These are phyloP conservation scores for Heteronetta atricapilla DNA, from an alignment of 2,113 vertebrate genomes.

Conservation along the genomic window DNA sequence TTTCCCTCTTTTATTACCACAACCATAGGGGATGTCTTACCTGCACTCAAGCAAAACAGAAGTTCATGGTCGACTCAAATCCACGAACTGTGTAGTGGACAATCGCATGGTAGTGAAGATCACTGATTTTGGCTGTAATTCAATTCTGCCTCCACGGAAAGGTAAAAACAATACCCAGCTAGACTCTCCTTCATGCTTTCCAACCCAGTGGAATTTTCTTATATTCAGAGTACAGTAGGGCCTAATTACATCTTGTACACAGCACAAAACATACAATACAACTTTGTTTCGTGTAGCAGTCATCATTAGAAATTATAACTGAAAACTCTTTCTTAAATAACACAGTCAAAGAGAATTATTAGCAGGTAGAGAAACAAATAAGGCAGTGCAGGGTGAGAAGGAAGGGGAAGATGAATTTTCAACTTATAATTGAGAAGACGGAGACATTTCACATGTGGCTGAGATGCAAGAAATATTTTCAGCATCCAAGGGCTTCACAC, in stretches of 20 bases:
- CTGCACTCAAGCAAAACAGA: constrained; percentile 92
- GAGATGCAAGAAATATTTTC: background rate
- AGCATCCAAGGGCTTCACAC: background rate
- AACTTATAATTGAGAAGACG: background rate
- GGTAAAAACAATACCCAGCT: constrained; percentile 65
- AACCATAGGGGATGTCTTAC: constrained; percentile 93
- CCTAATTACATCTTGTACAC: background rate
- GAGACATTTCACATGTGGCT: background rate
- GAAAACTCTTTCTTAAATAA: background rate
- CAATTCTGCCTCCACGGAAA: constrained; percentile 85
- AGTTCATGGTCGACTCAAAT: constrained; percentile 93
- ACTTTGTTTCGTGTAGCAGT: background rate
- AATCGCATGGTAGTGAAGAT: constrained; percentile 99
- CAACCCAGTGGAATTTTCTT: background rate
- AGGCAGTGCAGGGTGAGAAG: background rate
- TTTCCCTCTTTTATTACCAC: background rate
- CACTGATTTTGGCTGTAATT: constrained; percentile 95
- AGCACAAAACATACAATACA: background rate
- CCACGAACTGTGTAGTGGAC: constrained; percentile 96
- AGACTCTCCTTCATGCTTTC: background rate
- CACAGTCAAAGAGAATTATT: background rate
- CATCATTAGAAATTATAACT: background rate
- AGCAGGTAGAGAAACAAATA: background rate
- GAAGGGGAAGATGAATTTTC: background rate
- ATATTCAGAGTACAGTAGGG: background rate